These are phyloP conservation scores for Danio rerio DNA, from an alignment of 2,113 vertebrate species.

Conservation along the genomic window GRCz12tu NC_133194.1:34998001-34998500, in stretches of 20 bases:
- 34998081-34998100: neutral
- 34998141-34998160: neutral
- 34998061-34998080: too few relatives aligned
- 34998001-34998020: too few relatives aligned
- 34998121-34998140: neutral
- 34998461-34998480: too few relatives aligned
- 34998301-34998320: slow-evolving; percentile 65
- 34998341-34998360: neutral
- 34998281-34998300: slow-evolving; percentile 58
- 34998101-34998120: neutral
- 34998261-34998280: slow-evolving; percentile 64
- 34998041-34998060: too few relatives aligned
- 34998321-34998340: slow-evolving; percentile 59
- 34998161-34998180: neutral
- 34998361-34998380: too few relatives aligned
- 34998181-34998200: neutral
- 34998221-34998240: slow-evolving; percentile 70
- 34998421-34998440: too few relatives aligned
- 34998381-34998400: too few relatives aligned
- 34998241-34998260: slow-evolving; percentile 65
- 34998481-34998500: too few relatives aligned
- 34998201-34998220: slow-evolving; percentile 32
- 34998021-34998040: too few relatives aligned
- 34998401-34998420: too few relatives aligned
- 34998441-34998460: too few relatives aligned